Evolutionary conservation across 2,888 invertebrate genomes (phyloP), one percentile per base, ranked within the genome.

Genomic region (Capitulum mitella): DNA sequence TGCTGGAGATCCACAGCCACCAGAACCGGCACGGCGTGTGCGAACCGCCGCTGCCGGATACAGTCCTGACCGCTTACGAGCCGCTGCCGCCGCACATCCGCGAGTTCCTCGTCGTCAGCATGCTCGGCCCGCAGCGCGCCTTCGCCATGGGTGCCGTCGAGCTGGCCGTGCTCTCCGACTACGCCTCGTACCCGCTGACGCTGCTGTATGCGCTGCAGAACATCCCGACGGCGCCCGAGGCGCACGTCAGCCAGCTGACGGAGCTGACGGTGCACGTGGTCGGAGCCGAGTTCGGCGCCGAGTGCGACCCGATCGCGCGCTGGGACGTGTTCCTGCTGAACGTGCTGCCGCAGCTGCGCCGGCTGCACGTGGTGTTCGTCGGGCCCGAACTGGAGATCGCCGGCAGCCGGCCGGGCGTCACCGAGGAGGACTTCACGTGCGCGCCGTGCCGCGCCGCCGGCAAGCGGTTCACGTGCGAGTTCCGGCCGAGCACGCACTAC

Each of bases 261-360:
- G 26, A 48, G 34, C 75, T 81, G 40, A 79, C 51, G 19, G 51
- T 81, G 78, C 81, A 81, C 77, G 78, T 81, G 29, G 79, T 81
- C n/a, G 81, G 81, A 32, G 81, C 80, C 54, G 77, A 81, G 77
- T 51, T 61, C 40, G 75, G 54, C n/a, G 40, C 61, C 43, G 81
- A 81, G 46, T 74, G 79, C 29, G 48, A 78, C 8, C 79, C 77
- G 19, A 74, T 79, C 16, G 48, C 78, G 6, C 58, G 77, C 40
- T 81, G 81, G 81, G 81, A 80, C 29, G 32, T 19, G n/a, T 79
- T 80, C 54, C 46, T 81, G 10, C 58, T 78, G 43, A 79, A 81
- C 70, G 22, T 77, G 22, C 64, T 81, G 77, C 81, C 81, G 26
- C 29, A 29, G 1, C 64, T 81, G 32, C 61, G 40, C 34, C 40